These are phyloP conservation scores for Diogma glabrata DNA, from an alignment of 2,888 invertebrate species.

Conservation along the genomic window DNA sequence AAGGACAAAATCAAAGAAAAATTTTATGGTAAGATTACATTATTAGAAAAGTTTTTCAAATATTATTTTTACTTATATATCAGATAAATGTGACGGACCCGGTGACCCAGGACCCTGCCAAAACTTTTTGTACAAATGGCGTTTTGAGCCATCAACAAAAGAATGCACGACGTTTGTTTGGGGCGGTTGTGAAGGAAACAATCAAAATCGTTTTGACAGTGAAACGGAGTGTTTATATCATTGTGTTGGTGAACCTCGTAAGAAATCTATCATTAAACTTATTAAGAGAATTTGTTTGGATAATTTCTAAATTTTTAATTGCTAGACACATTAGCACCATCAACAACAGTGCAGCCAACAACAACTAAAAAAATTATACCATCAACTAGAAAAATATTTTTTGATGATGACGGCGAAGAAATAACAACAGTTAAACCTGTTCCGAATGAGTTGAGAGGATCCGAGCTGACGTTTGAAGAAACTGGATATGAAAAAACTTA, in stretches of 20 bases:
- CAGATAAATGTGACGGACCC: constrained; percentile 33
- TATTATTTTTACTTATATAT: not conserved
- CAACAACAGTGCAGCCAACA: constrained; percentile 40
- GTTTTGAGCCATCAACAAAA: constrained; percentile 44
- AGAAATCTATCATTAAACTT: constrained; percentile 21
- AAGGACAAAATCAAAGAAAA: constrained; percentile 32
- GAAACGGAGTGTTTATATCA: constrained; percentile 52
- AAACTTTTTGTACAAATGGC: constrained; percentile 55
- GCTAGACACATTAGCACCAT: constrained; percentile 28
- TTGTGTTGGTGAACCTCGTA: constrained; percentile 48
- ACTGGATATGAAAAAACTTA: constrained; percentile 77
- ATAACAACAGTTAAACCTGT: constrained; percentile 43
- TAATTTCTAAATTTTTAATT: not conserved
- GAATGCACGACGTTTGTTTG: constrained; percentile 52
- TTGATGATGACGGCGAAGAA: constrained; percentile 22
- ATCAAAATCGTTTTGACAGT: constrained; percentile 53
- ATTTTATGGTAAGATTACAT: not conserved
- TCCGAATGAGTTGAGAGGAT: constrained; percentile 61
- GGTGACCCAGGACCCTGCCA: constrained; percentile 46
- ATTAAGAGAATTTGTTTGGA: not conserved
- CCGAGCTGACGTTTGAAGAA: constrained; percentile 74
- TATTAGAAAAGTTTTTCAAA: not conserved
- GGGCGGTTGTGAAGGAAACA: constrained; percentile 58
- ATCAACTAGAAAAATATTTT: constrained; percentile 21
- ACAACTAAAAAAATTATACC: constrained; percentile 38